Base-by-base conservation (phyloP, 2,113 vertebrate genomes). In the Pungitius pungitius region DNA sequence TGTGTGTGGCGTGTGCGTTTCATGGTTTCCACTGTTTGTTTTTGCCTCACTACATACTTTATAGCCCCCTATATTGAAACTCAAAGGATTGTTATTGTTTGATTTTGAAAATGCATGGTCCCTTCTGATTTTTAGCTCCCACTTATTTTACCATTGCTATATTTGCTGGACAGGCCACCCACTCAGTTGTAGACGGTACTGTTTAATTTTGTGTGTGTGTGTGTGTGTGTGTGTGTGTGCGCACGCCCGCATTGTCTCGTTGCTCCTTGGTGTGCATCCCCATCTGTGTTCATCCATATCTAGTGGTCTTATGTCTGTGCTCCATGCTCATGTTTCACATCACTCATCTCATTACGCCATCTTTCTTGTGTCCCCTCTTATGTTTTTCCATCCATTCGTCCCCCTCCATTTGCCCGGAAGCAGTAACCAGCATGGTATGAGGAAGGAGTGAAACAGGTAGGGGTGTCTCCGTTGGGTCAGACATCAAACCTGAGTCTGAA, bases 341-440 rank as follows among this genome's bases (percentile, higher is more conserved):
- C 37, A 83, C 80, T 89, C 90, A 77, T 91, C 78, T 87, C 83
- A 91, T 58, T 59, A 6, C 55, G 58, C 52, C 84, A 77, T 91
- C 60, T 92, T 81, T 87, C 86, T 83, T 90, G 82, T 94, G 86
- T 93, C 86, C 92, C 82, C 69, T 92, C 74, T 78, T 85, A 56
- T 91, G 76, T 90, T 77, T 85, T 85, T 56, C 79, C 85, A 85
- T 89, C 84, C 83, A 69, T 86, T 69, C 75, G 70, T 88, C 86
- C 75, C 75, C 86, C 85, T 78, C 82, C 86, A 84, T 88, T 88
- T 86, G 83, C 87, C 81, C n/a, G 82, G 87, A 89, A 90, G 91
- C 93, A 93, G 93, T 91, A 91, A 91, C 79, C 90, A 90, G 88
- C 90, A 91, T 73, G 84, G 88, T 88, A 68, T 89, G 91, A 91